phyloP scores from a whole-genome alignment of 2,797 vertebrate genomes.

The Hydrocynus forskahlii region DNA sequence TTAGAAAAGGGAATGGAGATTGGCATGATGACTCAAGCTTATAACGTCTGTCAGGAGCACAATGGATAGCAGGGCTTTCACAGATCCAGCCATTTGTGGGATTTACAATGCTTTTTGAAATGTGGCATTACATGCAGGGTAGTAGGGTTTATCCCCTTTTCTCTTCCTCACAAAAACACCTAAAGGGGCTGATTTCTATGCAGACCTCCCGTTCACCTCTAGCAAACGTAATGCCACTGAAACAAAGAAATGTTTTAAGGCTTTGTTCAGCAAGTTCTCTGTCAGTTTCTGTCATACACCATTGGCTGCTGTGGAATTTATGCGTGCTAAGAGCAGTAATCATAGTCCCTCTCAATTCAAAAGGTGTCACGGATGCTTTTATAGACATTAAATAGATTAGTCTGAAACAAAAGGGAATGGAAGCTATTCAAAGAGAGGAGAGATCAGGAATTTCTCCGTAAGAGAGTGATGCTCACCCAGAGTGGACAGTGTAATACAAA shows the following conservation, averaged over 20 bases:
- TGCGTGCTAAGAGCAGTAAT: background rate
- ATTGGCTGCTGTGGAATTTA: background rate
- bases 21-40: conserved; percentile 52
- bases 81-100: conserved; percentile 34
- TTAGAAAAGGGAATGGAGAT: conserved; percentile 9
- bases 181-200: conserved; percentile 53
- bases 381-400: conserved; percentile 16
- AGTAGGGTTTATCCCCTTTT: conserved; percentile 12
- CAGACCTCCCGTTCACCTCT: conserved; percentile 25
- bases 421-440: conserved; percentile 11
- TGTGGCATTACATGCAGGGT: conserved; percentile 49
- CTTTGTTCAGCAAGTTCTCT: background rate
- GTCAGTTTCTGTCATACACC: background rate
- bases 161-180: conserved; percentile 39
- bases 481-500: background rate
- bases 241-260: background rate
- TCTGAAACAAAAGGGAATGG: conserved; percentile 18
- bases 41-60: conserved; percentile 58
- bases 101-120: conserved; percentile 55
- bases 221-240: conserved; percentile 45
- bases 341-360: conserved; percentile 16
- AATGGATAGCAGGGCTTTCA: conserved; percentile 39
- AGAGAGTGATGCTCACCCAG: background rate
- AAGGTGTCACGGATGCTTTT: conserved; percentile 17
- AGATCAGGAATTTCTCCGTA: background rate